Base-by-base conservation (phyloP, 2,113 vertebrate genomes). In the Labrus mixtus region DNA sequence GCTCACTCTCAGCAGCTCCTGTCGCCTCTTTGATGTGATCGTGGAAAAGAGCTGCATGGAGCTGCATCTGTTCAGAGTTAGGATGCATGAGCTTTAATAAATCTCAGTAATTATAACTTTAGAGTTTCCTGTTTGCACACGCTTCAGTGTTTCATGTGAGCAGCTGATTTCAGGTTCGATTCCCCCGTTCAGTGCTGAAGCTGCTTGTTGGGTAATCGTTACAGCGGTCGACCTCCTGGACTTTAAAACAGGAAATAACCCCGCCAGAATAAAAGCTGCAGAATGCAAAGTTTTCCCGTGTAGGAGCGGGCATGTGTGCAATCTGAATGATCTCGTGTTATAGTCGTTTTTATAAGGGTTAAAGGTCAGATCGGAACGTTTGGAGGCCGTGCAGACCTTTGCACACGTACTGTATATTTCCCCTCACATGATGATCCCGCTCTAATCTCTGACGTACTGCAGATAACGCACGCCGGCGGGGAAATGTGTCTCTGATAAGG, bases 271-370 rank as follows among this genome's bases (percentile, higher is more conserved):
- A 57, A 73, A 68, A 76, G 25, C 19, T 63, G 64, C 67, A 10
- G 10, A 74, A 69, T 45, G 36, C 61, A 75, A 78, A 5, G n/a
- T 16, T 68, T 79, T 61, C 41, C 17, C 17, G 50, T 68, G 22
- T 36, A 63, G 13, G 19, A 46, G 56, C 19, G 59, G 51, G 46
- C 46, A 76, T 58, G 48, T 79, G 61, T 76, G 56, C 51, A 69
- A 66, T 83, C 76, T 50, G 62, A 90, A 83, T 85, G 76, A 85
- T 88, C 84, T 86, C 51, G 19, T 15, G 45, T 88, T 82, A 81
- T 83, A 88, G 82, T 86, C 73, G 70, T 91, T 87, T 91, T 87
- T 90, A 82, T 91, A 93, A 77, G 78, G 76, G 90, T 87, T 90
- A 91, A 92, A 88, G 82, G 83, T 91, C 74, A 80, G 68, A 76